Evolutionary conservation across 2,113 vertebrate genomes (phyloP).

Genomic region (Potamarius usumacintae): DNA sequence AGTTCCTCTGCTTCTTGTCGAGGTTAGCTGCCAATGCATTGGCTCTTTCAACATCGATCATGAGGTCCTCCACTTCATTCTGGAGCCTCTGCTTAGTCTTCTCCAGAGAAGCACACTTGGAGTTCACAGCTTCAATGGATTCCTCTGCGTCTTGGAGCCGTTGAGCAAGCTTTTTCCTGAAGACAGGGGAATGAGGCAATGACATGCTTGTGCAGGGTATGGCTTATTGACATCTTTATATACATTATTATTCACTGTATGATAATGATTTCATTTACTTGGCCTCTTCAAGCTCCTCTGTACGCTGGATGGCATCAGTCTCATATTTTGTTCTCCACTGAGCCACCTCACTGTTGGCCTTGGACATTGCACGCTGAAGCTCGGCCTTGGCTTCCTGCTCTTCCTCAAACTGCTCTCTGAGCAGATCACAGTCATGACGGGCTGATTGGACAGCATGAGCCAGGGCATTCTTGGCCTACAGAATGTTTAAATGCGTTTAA

Average conservation of each 20-base stretch:
- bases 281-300: slow-evolving; percentile 82
- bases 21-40: slow-evolving; percentile 46
- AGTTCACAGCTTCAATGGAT: slow-evolving; percentile 75
- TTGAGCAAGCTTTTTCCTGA: slow-evolving; percentile 82
- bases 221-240: no score
- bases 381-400: slow-evolving; percentile 83
- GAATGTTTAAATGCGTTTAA: no score
- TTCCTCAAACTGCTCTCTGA: slow-evolving; percentile 75
- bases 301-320: slow-evolving; percentile 82
- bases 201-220: no score
- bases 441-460: slow-evolving; percentile 74
- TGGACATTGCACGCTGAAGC: slow-evolving; percentile 80
- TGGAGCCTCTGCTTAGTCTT: slow-evolving; percentile 81
- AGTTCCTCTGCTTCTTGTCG: slow-evolving; percentile 53
- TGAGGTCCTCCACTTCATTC: slow-evolving; percentile 57
- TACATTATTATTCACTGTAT: no score
- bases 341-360: slow-evolving; percentile 83
- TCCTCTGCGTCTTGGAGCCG: slow-evolving; percentile 80
- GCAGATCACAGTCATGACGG: slow-evolving; percentile 73
- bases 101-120: slow-evolving; percentile 79
- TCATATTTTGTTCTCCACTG: slow-evolving; percentile 86
- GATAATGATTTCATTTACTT: slow-evolving; percentile 66
- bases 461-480: slow-evolving; percentile 69
- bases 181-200: neutral
- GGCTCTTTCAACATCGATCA: slow-evolving; percentile 50